Percentiles rank a stretch among this genome's conserved stretches.
Evolutionary conservation across 1,140 invertebrate genomes (phyloP).

Genomic region (Pseudoatta argentina): DNA sequence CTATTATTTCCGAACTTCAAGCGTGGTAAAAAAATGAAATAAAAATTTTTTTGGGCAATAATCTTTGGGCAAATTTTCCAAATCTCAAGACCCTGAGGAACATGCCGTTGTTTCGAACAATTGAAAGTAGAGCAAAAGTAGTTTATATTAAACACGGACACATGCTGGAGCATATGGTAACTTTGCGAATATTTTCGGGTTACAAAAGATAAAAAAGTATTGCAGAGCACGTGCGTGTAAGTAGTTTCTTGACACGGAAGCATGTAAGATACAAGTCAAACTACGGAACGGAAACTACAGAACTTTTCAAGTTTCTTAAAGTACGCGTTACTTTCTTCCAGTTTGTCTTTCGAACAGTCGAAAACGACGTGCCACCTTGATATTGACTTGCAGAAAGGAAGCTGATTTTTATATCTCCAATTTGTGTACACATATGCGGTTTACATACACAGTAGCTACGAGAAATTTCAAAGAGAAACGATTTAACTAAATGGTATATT

Average conservation of each 20-base stretch:
- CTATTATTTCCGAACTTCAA: background rate
- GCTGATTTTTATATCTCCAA: background rate
- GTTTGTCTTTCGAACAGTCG: constrained; percentile 19
- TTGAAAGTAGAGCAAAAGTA: background rate
- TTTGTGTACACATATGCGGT: background rate
- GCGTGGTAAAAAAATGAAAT: background rate
- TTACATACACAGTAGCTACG: background rate
- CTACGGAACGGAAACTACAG: constrained; percentile 5
- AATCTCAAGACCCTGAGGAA: background rate
- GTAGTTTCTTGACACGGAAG: constrained; percentile 26
- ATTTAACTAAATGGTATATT: background rate
- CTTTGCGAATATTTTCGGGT: constrained; percentile 28
- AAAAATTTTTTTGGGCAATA: background rate
- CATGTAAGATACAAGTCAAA: constrained; percentile 26
- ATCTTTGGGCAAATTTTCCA: constrained; percentile 2
- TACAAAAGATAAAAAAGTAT: constrained; percentile 14
- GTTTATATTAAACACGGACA: constrained; percentile 2
- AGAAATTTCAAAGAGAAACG: background rate
- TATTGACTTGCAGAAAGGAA: constrained; percentile 1
- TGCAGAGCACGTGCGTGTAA: constrained; percentile 27
- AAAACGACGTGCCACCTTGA: background rate
- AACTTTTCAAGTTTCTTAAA: constrained; percentile 10
- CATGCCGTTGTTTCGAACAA: background rate
- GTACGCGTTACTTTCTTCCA: background rate
- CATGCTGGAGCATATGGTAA: background rate